A percentile compares a stretch with the other conserved stretches of the same genome.
phyloP scores from a whole-genome alignment of 1,140 invertebrate genomes.

The Aphis craccivora region DNA sequence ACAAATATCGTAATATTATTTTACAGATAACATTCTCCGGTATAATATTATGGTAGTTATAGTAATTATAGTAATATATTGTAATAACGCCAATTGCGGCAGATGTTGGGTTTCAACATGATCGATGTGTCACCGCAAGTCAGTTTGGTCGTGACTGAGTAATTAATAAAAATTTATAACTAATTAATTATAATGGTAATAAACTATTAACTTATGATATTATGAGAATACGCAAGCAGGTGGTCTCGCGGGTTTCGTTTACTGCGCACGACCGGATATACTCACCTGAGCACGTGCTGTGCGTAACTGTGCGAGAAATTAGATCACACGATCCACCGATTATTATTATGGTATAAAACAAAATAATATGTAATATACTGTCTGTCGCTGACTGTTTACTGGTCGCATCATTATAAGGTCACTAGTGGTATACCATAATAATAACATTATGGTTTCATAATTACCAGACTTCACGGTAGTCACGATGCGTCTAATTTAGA shows the following conservation, averaged over 20 bases:
- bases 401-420: background rate
- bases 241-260: background rate
- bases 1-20: too few relatives aligned
- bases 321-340: background rate
- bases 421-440: background rate
- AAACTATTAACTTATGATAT: too few relatives aligned
- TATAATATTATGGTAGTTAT: too few relatives aligned
- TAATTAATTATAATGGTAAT: too few relatives aligned
- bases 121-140: too few relatives aligned
- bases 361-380: background rate
- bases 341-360: background rate
- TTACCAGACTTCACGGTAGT: background rate
- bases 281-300: background rate
- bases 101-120: too few relatives aligned
- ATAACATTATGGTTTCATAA: background rate
- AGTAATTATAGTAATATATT: too few relatives aligned
- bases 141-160: too few relatives aligned
- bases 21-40: too few relatives aligned
- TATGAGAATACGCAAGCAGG: background rate
- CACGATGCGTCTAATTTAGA: background rate
- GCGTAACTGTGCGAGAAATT: background rate
- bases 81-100: too few relatives aligned
- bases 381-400: background rate
- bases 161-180: too few relatives aligned
- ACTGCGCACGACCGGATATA: background rate